phyloP scores from a whole-genome alignment of 2,888 invertebrate genomes.

The Pherbina coryleti region DNA sequence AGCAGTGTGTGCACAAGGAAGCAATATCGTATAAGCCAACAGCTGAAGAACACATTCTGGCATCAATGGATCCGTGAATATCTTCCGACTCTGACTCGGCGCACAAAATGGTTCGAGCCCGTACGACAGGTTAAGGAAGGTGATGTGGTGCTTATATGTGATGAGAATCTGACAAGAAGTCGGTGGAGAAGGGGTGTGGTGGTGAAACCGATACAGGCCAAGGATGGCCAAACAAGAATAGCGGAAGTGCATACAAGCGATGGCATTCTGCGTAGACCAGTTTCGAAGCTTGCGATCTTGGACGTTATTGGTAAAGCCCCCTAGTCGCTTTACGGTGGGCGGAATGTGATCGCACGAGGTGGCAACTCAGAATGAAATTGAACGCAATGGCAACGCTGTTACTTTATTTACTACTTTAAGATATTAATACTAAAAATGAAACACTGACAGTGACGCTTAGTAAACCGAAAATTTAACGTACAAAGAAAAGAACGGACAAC shows the following conservation, averaged over 20 bases:
- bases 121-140: background rate
- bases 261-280: conserved; percentile 17
- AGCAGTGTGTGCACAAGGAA: conserved; percentile 11
- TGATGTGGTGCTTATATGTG: too few relatives aligned
- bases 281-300: background rate
- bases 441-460: too few relatives aligned
- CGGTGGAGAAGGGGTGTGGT: conserved; percentile 5
- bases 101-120: conserved; percentile 5
- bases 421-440: too few relatives aligned
- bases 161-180: conserved; percentile 1
- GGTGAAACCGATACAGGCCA: background rate
- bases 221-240: background rate
- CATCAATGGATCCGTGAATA: too few relatives aligned
- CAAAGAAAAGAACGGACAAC: too few relatives aligned
- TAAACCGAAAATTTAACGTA: too few relatives aligned
- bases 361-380: too few relatives aligned
- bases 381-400: too few relatives aligned
- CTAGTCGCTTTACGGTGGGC: too few relatives aligned
- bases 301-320: background rate
- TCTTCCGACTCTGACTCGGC: conserved; percentile 10
- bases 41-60: background rate
- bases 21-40: conserved; percentile 24
- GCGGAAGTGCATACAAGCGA: background rate
- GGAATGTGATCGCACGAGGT: too few relatives aligned
- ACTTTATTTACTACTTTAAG: too few relatives aligned